These are phyloP conservation scores for Dusona sp. DNA, from an alignment of 2,888 invertebrate species.

Conservation along the genomic window DNA sequence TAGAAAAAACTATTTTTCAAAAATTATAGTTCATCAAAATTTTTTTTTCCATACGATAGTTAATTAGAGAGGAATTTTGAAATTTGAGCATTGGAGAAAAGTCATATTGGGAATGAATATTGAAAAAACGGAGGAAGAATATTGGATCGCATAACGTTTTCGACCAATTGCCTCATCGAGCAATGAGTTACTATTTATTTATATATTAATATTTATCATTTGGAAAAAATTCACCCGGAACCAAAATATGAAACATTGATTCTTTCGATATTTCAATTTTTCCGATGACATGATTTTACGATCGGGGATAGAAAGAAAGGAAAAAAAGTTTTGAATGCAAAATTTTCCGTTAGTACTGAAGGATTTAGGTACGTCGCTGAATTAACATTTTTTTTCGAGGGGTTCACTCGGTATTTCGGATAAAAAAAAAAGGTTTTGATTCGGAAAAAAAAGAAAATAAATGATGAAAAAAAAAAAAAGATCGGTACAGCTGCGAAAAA, in stretches of 20 bases:
- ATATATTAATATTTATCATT: background rate
- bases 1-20: slow-evolving; percentile 14
- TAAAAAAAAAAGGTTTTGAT: background rate
- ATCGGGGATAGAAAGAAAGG: background rate
- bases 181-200: too few species aligned
- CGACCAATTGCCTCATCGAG: slow-evolving; percentile 28
- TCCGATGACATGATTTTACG: background rate
- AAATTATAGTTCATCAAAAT: slow-evolving; percentile 14
- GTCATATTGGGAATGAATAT: slow-evolving; percentile 20
- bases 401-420: slow-evolving; percentile 3
- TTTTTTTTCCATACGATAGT: slow-evolving; percentile 29
- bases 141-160: slow-evolving; percentile 1
- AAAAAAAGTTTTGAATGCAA: background rate
- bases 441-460: background rate
- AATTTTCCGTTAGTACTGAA: background rate
- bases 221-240: background rate
- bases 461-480: background rate
- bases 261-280: background rate
- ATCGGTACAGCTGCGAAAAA: background rate
- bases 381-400: slow-evolving; percentile 25
- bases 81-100: slow-evolving; percentile 21
- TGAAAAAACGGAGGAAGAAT: slow-evolving; percentile 28
- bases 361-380: background rate
- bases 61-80: slow-evolving; percentile 32
- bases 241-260: background rate